These are phyloP conservation scores for Rhodophaea formosa DNA, from an alignment of 2,888 invertebrate species.

Conservation along the genomic window DNA sequence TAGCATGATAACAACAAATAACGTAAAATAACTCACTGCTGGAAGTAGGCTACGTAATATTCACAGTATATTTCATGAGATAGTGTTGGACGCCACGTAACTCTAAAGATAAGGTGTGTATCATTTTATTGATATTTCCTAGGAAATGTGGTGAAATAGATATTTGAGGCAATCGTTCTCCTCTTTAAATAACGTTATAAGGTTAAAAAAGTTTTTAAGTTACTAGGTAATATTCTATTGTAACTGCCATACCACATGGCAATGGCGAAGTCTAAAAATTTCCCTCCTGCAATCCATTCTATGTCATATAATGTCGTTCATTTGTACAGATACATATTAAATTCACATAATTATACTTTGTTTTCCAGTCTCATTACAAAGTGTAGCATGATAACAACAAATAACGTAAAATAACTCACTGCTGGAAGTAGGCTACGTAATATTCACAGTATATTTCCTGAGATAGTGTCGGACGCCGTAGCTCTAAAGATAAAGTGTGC, in stretches of 20 bases:
- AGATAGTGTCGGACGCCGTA: slow-evolving; percentile 39
- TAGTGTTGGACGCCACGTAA: slow-evolving; percentile 37
- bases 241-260: too few species aligned
- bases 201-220: too few species aligned
- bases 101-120: slow-evolving; percentile 37
- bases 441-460: slow-evolving; percentile 45
- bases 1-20: slow-evolving; percentile 5
- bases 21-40: slow-evolving; percentile 12
- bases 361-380: slow-evolving; percentile 6
- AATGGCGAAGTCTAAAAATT: too few species aligned
- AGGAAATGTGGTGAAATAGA: too few species aligned
- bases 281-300: too few species aligned
- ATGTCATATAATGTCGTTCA: too few species aligned
- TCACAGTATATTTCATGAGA: slow-evolving; percentile 45
- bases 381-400: slow-evolving; percentile 7
- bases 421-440: slow-evolving; percentile 33
- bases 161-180: too few species aligned
- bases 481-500: slow-evolving; percentile 38
- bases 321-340: too few species aligned
- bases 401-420: slow-evolving; percentile 10
- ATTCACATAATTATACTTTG: too few species aligned
- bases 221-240: too few species aligned
- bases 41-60: slow-evolving; percentile 38
- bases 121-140: slow-evolving; percentile 24
- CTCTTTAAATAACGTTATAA: too few species aligned